Evolutionary conservation across 2,888 invertebrate genomes (phyloP), one percentile per base, ranked within the genome.

Genomic region (Drosophila falleni): DNA sequence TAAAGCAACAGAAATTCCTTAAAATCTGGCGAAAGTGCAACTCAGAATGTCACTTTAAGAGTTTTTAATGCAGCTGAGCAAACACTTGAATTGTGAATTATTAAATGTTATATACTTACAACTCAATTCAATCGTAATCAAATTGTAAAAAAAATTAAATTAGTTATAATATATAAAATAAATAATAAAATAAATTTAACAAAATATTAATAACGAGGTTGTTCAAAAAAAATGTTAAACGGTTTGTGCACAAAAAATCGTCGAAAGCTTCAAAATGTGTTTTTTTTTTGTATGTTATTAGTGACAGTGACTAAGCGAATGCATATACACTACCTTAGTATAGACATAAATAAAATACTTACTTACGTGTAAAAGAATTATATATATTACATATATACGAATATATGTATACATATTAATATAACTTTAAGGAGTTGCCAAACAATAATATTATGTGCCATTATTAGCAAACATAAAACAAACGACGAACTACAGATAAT

Each of bases 391-490:
- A 54, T 29, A 29, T 29, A 29, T 29, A 50, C 33, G 54, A 37
- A 50, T 51, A 26, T 23, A 51, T 19, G 67, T 55, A 67, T 23
- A 63, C 41, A 62, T 56, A 67, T 61, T 66, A 29, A 47, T 37
- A 65, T 49, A 39, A 46, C 62, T 60, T 65, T 54, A 71, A 79
- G 63, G 15, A 72, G 74, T 80, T 89, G 77, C 82, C 87, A 91
- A 91, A 91, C 92, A 92, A 92, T 92, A 92, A 92, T 90, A 91
- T 86, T 89, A 91, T 93, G 92, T 92, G 92, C 92, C 92, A 91
- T 92, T 92, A 92, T 90, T 88, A 91, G 90, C 83, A 81, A 78
- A 89, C 49, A 69, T 55, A 47, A 72, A 71, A 68, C 54, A 13
- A 41, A 41, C 6, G 9, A n/a, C 9, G 9, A 26, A 19, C 42